Conservation (phyloP, 2,888 invertebrate species). For the Acrobasis consociella region DNA sequence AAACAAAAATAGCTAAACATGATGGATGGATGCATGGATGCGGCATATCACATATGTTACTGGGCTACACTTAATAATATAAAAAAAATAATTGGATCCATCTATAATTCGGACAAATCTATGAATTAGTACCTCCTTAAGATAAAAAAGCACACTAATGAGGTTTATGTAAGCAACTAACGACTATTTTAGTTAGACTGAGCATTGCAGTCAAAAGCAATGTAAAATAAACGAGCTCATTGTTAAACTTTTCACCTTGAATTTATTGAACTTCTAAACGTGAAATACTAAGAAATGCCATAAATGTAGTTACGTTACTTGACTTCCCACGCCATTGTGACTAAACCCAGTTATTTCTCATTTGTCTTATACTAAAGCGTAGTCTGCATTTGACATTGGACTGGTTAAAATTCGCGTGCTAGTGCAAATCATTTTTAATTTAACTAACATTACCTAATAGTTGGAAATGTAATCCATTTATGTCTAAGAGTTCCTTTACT, state of each 20-base stretch:
- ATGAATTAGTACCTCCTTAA: background rate
- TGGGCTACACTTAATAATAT: no score
- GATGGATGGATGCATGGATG: no score
- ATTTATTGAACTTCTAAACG: conserved; percentile 1
- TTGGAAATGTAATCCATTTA: no score
- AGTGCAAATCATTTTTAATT: no score
- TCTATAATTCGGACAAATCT: no score
- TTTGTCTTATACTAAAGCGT: background rate
- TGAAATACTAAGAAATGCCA: conserved; percentile 10
- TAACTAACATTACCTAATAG: no score
- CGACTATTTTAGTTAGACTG: background rate
- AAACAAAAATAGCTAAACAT: no score
- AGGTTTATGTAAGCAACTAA: background rate
- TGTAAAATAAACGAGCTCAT: conserved; percentile 6
- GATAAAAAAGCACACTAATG: background rate
- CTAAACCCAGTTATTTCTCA: conserved; percentile 10
- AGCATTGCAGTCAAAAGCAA: background rate
- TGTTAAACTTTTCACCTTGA: conserved; percentile 10
- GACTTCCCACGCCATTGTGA: conserved; percentile 14
- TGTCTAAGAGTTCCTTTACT: no score
- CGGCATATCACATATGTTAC: no score
- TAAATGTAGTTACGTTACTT: conserved; percentile 1
- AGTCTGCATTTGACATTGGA: background rate
- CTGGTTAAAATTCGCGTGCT: background rate
- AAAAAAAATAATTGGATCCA: no score